Evolutionary conservation across 2,113 vertebrate genomes (phyloP).

Genomic region (Psittacula cyanocephala): DNA sequence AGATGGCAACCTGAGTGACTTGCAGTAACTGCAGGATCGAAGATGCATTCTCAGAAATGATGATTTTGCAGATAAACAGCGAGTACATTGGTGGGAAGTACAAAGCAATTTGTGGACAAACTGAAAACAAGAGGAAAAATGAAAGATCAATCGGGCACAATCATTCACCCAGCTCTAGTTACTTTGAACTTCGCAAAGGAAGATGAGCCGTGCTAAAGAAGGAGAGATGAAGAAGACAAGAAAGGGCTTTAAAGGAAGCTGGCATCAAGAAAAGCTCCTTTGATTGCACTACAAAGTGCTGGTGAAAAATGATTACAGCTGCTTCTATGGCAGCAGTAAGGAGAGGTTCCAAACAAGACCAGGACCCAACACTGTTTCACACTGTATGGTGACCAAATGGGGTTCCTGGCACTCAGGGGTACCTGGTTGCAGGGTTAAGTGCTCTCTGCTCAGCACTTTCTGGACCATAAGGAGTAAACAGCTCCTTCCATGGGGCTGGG

Average conservation of each 20-base stretch:
- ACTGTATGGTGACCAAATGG: rapidly evolving
- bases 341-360: not conserved
- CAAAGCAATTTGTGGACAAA: slow-evolving; percentile 34
- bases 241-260: slow-evolving; percentile 3
- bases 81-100: not conserved
- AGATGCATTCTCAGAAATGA: slow-evolving; percentile 21
- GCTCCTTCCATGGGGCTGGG: not conserved
- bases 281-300: not conserved
- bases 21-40: slow-evolving; percentile 20
- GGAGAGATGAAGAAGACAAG: slow-evolving; percentile 44
- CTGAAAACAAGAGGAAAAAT: not conserved
- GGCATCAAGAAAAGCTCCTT: slow-evolving; percentile 14
- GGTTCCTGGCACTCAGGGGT: not conserved
- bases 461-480: not conserved
- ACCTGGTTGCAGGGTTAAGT: not conserved
- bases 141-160: slow-evolving; percentile 1
- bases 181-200: slow-evolving; percentile 25
- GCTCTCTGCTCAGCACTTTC: not conserved
- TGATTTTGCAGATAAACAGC: slow-evolving; percentile 61
- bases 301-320: not conserved
- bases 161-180: not conserved
- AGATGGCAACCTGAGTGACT: slow-evolving; percentile 11
- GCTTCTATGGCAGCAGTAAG: not conserved
- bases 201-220: slow-evolving; percentile 45
- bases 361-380: not conserved